A percentile compares a stretch with the other conserved stretches of the same genome.
These are phyloP conservation scores for Buceros bicornis DNA, from an alignment of 2,797 vertebrate genomes.

Conservation along the genomic window DNA sequence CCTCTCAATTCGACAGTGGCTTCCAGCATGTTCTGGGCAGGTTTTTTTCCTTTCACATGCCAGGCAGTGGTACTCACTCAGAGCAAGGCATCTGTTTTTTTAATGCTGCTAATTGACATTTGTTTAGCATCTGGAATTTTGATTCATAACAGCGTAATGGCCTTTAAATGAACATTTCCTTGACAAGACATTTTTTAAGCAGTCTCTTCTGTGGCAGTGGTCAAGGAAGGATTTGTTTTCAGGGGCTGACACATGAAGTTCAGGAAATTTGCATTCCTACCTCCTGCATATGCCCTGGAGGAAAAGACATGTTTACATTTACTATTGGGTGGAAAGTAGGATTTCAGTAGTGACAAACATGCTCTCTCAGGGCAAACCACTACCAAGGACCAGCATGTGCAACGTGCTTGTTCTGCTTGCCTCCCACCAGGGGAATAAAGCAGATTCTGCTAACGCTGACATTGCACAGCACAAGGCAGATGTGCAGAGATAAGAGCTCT, in stretches of 20 bases:
- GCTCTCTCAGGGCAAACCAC: not conserved
- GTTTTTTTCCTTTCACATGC: not conserved
- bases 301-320: not conserved
- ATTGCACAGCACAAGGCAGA: not conserved
- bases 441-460: not conserved
- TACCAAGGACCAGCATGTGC: not conserved
- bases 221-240: conserved; percentile 1
- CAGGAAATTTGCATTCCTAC: not conserved
- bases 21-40: conserved; percentile 51
- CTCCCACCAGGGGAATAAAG: not conserved
- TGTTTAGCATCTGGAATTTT: conserved; percentile 70
- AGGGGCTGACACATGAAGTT: not conserved
- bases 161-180: conserved; percentile 31
- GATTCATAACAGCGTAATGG: conserved; percentile 59
- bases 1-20: conserved; percentile 54
- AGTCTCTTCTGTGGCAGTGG: not conserved
- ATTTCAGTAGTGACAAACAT: not conserved
- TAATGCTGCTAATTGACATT: conserved; percentile 66
- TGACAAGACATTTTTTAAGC: conserved; percentile 8
- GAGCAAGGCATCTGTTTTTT: conserved; percentile 62
- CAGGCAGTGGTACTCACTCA: conserved; percentile 44
- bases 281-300: not conserved
- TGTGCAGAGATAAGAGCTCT: not conserved
- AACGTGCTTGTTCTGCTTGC: accelerated
- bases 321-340: not conserved